Conservation (phyloP, 2,113 vertebrate genomes). For the Embiotoca jacksoni region DNA sequence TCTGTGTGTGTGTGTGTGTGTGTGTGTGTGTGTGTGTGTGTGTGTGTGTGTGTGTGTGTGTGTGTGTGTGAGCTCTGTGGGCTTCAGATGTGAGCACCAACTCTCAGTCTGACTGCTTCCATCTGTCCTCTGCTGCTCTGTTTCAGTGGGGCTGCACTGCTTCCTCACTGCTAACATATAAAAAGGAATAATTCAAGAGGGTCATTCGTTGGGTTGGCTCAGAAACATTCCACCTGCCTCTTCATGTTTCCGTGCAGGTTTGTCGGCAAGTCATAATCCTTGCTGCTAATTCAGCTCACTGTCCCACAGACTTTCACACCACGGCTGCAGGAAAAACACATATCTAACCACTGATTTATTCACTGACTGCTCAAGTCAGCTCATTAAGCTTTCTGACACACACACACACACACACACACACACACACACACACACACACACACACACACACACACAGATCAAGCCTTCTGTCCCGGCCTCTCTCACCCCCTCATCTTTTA, state of each 20-base stretch:
- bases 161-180: conserved; percentile 33
- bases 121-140: conserved; percentile 52
- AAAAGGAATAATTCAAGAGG: conserved; percentile 65
- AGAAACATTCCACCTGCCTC: conserved; percentile 40
- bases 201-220: conserved; percentile 41
- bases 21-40: not conserved
- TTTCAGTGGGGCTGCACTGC: conserved; percentile 7
- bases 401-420: conserved; percentile 36
- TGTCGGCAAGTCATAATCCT: not conserved
- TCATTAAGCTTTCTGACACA: conserved; percentile 65
- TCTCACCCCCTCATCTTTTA: conserved; percentile 66
- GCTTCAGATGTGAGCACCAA: conserved; percentile 22
- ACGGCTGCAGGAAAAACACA: conserved; percentile 44
- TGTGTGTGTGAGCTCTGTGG: not conserved
- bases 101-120: conserved; percentile 39
- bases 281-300: conserved; percentile 1
- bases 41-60: too few relatives aligned
- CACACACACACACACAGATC: conserved; percentile 58
- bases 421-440: too few relatives aligned
- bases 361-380: conserved; percentile 49
- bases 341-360: conserved; percentile 53
- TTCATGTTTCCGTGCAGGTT: conserved; percentile 2
- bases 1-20: not conserved
- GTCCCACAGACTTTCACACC: conserved; percentile 17
- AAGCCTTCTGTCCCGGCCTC: conserved; percentile 68